Base-by-base conservation (phyloP, 2,888 invertebrate genomes). In the Venustoraphidia nigricollis region DNA sequence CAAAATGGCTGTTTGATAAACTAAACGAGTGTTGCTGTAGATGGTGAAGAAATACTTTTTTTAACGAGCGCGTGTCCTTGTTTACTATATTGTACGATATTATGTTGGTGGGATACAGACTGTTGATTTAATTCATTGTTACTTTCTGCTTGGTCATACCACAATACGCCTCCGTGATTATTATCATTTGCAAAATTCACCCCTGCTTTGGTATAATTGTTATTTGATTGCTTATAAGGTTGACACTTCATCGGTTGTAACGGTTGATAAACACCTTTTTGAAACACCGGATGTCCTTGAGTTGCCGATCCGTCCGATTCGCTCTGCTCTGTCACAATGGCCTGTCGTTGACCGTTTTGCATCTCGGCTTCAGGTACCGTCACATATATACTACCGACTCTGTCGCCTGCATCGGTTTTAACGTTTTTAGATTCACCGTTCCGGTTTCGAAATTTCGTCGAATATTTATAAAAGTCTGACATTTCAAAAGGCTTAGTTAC, bases 401-500 rank as follows among this genome's bases (percentile, higher is more conserved):
- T 17, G 4, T 17, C 17, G 6, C 5, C 27, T 6, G 6, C 27
- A 27, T 27, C 27, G 27, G 5, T 6, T 27, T 27, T 27, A 27
- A 27, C 6, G 3, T 27, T 27, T 27, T 27, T 27, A 27, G 27
- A 27, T 27, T 27, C 27, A 6, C 27, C 27, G 1, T 6, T 3
- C 36, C 48, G 46, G 14, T 90, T 82, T 52, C 93, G 77, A 64
- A 86, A 91, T 64, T 93, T 92, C 6, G 92, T 93, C 46, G 94
- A 95, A 66, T 96, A 96, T 67, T 95, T 96, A 66, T 94, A 96
- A 66, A 93, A 95, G 67, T 96, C 96, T 0, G 93, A 84, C 89
- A 95, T 93, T 72, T 95, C 95, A 69, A 94, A 96, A 3, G 95
- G 95, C 64, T 96, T 96, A 0, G 90, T 89, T 49, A 91, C 88